Conservation (phyloP, 92 coral and sea anemone species). For the Scolanthus callimorphus region DNA sequence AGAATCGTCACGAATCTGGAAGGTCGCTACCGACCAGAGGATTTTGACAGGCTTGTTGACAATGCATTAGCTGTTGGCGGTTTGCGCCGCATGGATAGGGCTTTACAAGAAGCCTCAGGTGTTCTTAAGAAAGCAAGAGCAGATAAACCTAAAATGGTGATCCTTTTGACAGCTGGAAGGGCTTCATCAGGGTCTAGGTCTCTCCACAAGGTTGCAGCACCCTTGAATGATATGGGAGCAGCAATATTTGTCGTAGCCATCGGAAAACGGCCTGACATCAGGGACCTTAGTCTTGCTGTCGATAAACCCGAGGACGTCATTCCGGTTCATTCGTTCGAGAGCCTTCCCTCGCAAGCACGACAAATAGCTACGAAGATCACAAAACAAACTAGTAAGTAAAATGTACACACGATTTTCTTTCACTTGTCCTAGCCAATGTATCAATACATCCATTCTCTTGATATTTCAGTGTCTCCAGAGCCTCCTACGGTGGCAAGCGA, state of each 20-base stretch:
- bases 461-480: conserved; percentile 19
- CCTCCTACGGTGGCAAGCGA: conserved; percentile 25
- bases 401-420: not conserved
- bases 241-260: conserved; percentile 68
- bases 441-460: too few species aligned
- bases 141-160: conserved; percentile 51
- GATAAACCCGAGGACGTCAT: conserved; percentile 50
- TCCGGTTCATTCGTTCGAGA: conserved; percentile 27
- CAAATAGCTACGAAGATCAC: conserved; percentile 23
- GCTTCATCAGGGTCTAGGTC: conserved; percentile 33
- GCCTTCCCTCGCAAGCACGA: conserved; percentile 8
- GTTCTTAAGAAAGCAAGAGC: conserved; percentile 34
- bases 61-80: conserved; percentile 59
- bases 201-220: conserved; percentile 42
- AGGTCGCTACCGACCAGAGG: conserved; percentile 31
- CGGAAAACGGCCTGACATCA: conserved; percentile 53
- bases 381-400: conserved; percentile 26
- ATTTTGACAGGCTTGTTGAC: conserved; percentile 46
- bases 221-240: conserved; percentile 53
- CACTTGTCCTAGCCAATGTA: not conserved
- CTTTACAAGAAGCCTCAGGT: conserved; percentile 43
- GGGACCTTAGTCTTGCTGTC: conserved; percentile 48
- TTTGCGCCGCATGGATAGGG: conserved; percentile 59
- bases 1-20: conserved; percentile 40
- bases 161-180: conserved; percentile 79